Percentiles rank a stretch among this genome's conserved stretches.
These are phyloP conservation scores for Polymixis flavicincta DNA, from an alignment of 2,888 invertebrate species.

Conservation along the genomic window DNA sequence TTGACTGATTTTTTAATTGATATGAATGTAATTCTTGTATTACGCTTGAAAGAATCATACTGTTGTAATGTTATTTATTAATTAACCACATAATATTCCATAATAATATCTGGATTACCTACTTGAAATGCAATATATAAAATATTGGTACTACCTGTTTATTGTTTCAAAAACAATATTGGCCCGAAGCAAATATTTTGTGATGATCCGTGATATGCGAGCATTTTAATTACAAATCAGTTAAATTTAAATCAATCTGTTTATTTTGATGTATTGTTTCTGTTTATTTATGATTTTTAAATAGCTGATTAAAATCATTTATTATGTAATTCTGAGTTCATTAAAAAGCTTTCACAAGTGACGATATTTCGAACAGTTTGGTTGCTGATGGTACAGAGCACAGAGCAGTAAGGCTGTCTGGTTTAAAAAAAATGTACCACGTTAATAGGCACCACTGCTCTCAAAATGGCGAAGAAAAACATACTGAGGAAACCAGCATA, in stretches of 20 bases:
- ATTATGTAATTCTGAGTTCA: constrained; percentile 1
- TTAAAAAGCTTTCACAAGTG: background rate
- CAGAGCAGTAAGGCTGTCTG: background rate
- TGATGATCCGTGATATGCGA: constrained; percentile 19
- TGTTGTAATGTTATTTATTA: background rate
- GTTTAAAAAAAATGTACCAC: no score
- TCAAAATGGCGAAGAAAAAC: no score
- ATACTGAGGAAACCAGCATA: no score
- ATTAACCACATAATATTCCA: background rate
- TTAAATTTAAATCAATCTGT: constrained; percentile 37
- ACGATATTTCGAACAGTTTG: background rate
- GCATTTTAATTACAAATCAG: constrained; percentile 48
- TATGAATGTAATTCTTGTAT: background rate
- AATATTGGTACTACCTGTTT: constrained; percentile 15
- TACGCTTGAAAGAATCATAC: background rate
- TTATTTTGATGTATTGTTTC: constrained; percentile 23
- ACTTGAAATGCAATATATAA: constrained; percentile 18
- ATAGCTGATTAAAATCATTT: constrained; percentile 22
- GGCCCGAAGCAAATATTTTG: constrained; percentile 34
- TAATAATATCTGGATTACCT: background rate
- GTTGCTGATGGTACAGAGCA: background rate
- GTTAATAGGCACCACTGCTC: background rate
- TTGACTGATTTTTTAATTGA: background rate
- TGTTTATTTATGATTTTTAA: constrained; percentile 40
- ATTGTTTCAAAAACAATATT: constrained; percentile 20